Percentiles rank a stretch among this genome's conserved stretches.
phyloP scores from a whole-genome alignment of 1,140 invertebrate species.

The Stegodyphus mimosarum region DNA sequence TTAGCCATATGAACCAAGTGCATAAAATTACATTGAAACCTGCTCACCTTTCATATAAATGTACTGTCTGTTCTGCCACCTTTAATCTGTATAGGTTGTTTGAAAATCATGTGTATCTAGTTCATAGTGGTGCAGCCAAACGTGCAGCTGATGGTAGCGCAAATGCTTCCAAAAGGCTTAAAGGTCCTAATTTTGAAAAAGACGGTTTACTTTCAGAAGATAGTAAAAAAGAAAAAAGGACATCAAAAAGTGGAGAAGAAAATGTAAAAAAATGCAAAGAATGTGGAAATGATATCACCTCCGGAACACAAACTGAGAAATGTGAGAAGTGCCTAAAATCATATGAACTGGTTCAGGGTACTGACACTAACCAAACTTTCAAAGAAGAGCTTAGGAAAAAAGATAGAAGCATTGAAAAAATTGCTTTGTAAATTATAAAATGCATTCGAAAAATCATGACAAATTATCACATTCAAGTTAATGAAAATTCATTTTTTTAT shows the following conservation, averaged over 20 bases:
- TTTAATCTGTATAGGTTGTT: conserved; percentile 96
- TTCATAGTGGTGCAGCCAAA: conserved; percentile 75
- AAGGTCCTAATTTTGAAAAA: conserved; percentile 3
- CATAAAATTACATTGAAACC: conserved; percentile 91
- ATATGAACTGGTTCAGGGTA: conserved; percentile 31
- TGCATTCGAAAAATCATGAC: background rate
- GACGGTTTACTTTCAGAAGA: conserved; percentile 4
- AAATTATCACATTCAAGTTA: background rate
- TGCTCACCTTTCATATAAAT: conserved; percentile 92
- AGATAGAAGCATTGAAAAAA: background rate
- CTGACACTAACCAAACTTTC: conserved; percentile 23
- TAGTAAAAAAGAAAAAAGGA: background rate
- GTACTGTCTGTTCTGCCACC: conserved; percentile 92
- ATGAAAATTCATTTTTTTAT: background rate
- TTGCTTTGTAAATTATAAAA: background rate
- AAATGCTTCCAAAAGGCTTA: conserved; percentile 40
- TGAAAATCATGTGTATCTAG: conserved; percentile 92
- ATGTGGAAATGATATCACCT: conserved; percentile 22
- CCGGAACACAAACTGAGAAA: conserved; percentile 20
- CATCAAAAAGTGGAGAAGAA: background rate
- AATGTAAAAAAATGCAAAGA: conserved; percentile 23
- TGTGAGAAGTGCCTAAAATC: conserved; percentile 57
- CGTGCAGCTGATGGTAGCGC: conserved; percentile 75
- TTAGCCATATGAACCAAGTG: conserved; percentile 90
- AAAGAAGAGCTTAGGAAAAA: conserved; percentile 52